phyloP scores from a whole-genome alignment of 2,113 vertebrate species.

The Gallinago paraguaiae region DNA sequence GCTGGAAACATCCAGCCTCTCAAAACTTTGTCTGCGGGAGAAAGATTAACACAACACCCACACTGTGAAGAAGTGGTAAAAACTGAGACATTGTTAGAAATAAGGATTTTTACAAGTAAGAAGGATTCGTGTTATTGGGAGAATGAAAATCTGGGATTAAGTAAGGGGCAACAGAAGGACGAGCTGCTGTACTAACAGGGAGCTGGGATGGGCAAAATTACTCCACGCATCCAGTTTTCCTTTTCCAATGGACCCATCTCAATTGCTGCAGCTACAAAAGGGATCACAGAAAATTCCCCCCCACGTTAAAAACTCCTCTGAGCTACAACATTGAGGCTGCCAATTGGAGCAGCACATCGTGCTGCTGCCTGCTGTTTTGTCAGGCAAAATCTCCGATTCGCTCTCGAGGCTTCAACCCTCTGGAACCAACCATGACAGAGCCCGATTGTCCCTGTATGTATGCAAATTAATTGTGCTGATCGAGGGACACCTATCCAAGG shows the following conservation, averaged over 20 bases:
- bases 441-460: accelerated
- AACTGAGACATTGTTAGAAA: neutral
- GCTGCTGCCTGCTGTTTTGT: neutral
- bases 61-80: neutral
- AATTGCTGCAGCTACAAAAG: neutral
- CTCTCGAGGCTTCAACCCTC: neutral
- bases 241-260: neutral
- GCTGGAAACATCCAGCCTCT: neutral
- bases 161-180: neutral
- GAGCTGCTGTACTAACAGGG: neutral
- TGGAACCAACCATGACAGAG: accelerated
- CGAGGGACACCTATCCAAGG: neutral
- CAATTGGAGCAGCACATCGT: accelerated
- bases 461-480: neutral
- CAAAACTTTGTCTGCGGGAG: neutral
- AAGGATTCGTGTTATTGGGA: neutral
- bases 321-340: neutral
- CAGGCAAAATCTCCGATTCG: neutral
- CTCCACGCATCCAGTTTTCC: neutral
- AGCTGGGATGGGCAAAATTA: neutral
- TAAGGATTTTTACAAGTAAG: neutral
- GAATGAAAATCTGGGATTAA: neutral
- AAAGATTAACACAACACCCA: neutral
- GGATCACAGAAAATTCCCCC: neutral
- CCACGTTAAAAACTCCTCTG: neutral